Evolutionary conservation across 2,797 vertebrate species (phyloP), one percentile per base, ranked within the genome.

Genomic region (Intellagama lesueurii): DNA sequence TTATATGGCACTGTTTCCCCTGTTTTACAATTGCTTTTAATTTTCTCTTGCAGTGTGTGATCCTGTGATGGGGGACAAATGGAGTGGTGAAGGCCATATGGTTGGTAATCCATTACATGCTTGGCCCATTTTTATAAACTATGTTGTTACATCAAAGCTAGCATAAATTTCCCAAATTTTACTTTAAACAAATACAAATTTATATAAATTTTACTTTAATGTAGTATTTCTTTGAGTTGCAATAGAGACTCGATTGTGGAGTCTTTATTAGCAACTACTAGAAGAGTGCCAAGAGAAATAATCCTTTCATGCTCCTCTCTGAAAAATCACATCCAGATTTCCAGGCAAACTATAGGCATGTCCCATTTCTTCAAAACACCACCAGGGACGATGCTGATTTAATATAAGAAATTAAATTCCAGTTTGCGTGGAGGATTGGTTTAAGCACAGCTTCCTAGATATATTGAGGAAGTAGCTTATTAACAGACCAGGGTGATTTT

Each of bases 51-150:
- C 97, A 99, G 99, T 99, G 30, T 99, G 99, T 75, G 99, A 99
- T 96, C 99, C 99, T 0, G 99, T 99, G 94, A 98, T 99, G 87
- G 99, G 99, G 8, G 99, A 99, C 96, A 98, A 97, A 70, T 94
- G 97, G 97, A 95, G 97, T 1, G 97, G 97, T 32, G 96, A 99
- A 91, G 99, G 99, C 93, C 98, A 98, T 30, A 99, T 99, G 99
- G 99, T 99, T 83, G 94, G 97, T 96, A 73, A 12, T 28, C 60
- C 4, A 0, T 17, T 56, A 1, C 8, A 0, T 4, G 14, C n/a
- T 90, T 80, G 32, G 5, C 64, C 88, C 89, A n/a, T 89, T 40
- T 91, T 28, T 68, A 30, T 49, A 68, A 56, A 83, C 56, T 75
- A 85, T 17, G 26, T 60, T 64, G 16, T 64, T 91, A 77, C 77